Evolutionary conservation across 2,888 invertebrate species (phyloP).

Genomic region (Cistogaster globosa): DNA sequence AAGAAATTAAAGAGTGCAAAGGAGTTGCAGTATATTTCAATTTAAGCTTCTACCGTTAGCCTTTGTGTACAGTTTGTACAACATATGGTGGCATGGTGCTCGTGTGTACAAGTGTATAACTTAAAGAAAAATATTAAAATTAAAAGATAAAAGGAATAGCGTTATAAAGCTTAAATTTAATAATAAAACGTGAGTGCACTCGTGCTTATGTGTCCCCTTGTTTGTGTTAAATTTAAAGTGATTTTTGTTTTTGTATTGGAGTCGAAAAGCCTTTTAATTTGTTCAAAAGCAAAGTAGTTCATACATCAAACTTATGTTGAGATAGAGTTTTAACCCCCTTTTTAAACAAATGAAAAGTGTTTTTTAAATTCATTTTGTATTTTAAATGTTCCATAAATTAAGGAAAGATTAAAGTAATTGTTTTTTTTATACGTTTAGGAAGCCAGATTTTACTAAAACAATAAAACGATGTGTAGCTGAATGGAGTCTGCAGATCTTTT

Average conservation of each 20-base stretch:
- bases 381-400: slow-evolving; percentile 46
- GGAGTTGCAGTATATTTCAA: slow-evolving; percentile 25
- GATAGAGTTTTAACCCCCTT: slow-evolving; percentile 27
- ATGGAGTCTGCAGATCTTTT: neutral
- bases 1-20: slow-evolving; percentile 38
- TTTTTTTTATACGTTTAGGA: slow-evolving; percentile 9
- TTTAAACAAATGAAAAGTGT: neutral
- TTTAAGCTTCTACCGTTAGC: slow-evolving; percentile 15
- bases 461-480: too few species aligned
- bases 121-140: slow-evolving; percentile 46
- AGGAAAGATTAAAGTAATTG: slow-evolving; percentile 30
- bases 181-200: slow-evolving; percentile 38
- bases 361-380: slow-evolving; percentile 20
- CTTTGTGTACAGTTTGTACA: neutral
- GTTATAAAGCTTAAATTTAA: slow-evolving; percentile 40
- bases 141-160: slow-evolving; percentile 51
- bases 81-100: slow-evolving; percentile 18
- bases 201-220: neutral
- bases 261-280: slow-evolving; percentile 31
- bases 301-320: slow-evolving; percentile 35
- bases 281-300: slow-evolving; percentile 45
- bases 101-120: slow-evolving; percentile 34
- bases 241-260: neutral
- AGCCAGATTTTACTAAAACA: neutral
- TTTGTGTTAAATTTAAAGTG: slow-evolving; percentile 10